phyloP scores from a whole-genome alignment of 2,888 invertebrate genomes.

The Barypeithes pellucidus region DNA sequence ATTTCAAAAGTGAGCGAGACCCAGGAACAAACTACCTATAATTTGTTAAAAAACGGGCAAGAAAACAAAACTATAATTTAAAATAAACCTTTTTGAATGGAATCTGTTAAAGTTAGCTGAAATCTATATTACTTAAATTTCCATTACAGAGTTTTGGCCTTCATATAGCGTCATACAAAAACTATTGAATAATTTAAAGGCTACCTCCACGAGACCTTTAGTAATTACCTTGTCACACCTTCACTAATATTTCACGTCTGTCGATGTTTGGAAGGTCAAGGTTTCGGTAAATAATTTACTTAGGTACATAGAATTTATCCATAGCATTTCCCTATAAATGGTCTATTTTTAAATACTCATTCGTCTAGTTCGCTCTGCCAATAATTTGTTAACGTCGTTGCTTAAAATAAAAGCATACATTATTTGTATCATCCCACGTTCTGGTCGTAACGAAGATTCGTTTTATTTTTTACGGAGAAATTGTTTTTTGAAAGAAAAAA shows the following conservation, averaged over 20 bases:
- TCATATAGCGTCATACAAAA: background rate
- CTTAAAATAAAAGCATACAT: too few species aligned
- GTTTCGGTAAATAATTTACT: background rate
- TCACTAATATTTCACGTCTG: constrained; percentile 33
- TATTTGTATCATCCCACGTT: too few species aligned
- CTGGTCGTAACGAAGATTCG: too few species aligned
- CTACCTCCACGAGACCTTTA: constrained; percentile 7
- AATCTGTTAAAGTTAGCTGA: too few species aligned
- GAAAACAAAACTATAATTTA: too few species aligned
- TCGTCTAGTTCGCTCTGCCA: background rate
- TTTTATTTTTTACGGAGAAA: too few species aligned
- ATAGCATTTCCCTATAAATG: background rate
- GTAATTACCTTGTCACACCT: constrained; percentile 29
- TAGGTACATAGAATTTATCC: background rate
- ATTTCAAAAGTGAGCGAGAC: too few species aligned
- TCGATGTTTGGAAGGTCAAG: constrained; percentile 3
- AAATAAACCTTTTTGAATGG: too few species aligned
- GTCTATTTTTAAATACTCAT: background rate
- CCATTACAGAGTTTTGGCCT: background rate
- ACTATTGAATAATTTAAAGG: background rate
- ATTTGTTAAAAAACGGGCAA: too few species aligned
- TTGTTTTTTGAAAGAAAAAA: too few species aligned
- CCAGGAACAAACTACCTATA: too few species aligned
- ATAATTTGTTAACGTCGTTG: too few species aligned
- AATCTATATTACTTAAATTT: background rate